phyloP scores from a whole-genome alignment of 2,888 invertebrate species.

The Phymatocera aterrima region DNA sequence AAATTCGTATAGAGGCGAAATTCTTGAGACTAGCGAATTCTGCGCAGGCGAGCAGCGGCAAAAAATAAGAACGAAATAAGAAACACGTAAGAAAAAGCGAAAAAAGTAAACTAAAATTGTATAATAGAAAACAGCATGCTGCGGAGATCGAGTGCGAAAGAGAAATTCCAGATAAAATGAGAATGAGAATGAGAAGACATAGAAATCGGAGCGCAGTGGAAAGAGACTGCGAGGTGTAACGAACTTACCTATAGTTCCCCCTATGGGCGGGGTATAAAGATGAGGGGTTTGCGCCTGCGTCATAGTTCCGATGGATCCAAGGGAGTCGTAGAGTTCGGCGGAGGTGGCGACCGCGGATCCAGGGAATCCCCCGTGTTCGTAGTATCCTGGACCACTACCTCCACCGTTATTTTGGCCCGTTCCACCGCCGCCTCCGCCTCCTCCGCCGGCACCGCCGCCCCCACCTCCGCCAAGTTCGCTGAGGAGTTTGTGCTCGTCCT shows the following conservation, averaged over 20 bases:
- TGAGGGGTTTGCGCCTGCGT: constrained; percentile 83
- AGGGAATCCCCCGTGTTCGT: constrained; percentile 73
- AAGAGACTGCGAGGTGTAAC: constrained; percentile 55
- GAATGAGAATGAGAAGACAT: constrained; percentile 44
- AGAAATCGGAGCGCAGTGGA: constrained; percentile 39
- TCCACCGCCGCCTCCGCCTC: constrained; percentile 71
- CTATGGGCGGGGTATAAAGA: constrained; percentile 88
- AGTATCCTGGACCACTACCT: constrained; percentile 73
- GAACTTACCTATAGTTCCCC: constrained; percentile 81
- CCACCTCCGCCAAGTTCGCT: constrained; percentile 86
- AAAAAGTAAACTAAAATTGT: constrained; percentile 25
- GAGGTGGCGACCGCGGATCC: constrained; percentile 75
- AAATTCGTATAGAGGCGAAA: no score
- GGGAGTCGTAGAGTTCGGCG: constrained; percentile 82
- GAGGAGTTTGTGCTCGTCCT: constrained; percentile 92
- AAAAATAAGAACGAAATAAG: no score
- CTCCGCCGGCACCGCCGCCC: constrained; percentile 71
- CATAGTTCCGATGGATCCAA: constrained; percentile 84
- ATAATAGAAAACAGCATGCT: background rate
- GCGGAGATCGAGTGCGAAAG: constrained; percentile 11
- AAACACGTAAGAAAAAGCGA: constrained; percentile 7
- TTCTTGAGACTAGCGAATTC: no score
- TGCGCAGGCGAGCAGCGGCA: no score
- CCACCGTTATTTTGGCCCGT: constrained; percentile 76
- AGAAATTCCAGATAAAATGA: background rate